Conservation (phyloP, 2,888 invertebrate species). For the Strigamia transsilvanica region DNA sequence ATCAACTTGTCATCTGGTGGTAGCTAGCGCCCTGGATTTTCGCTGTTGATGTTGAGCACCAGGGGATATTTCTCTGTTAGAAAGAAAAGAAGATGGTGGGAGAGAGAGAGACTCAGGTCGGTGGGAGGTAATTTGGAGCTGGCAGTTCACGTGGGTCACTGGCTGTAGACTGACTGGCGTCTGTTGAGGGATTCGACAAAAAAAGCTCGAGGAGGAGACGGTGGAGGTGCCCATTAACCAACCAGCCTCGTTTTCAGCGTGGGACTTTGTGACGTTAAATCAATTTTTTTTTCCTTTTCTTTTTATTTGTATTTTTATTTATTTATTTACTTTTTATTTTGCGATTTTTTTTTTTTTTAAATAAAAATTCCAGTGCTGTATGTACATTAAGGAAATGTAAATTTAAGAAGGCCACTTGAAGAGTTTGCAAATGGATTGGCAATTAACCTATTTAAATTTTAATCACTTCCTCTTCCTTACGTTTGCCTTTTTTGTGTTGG, state of each 20-base stretch:
- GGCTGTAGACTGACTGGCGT: constrained; percentile 51
- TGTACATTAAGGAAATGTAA: constrained; percentile 33
- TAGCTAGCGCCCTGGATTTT: constrained; percentile 43
- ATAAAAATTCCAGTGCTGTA: constrained; percentile 17
- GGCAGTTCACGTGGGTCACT: constrained; percentile 52
- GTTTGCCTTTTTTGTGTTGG: constrained; percentile 28
- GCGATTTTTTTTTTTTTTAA: background rate
- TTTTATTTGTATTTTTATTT: background rate
- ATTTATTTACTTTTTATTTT: too few species aligned
- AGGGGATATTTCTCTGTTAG: constrained; percentile 49
- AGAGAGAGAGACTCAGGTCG: constrained; percentile 50
- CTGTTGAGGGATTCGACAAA: constrained; percentile 41
- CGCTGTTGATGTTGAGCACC: constrained; percentile 47
- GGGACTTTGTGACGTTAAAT: background rate
- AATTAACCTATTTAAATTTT: constrained; percentile 49
- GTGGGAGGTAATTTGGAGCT: constrained; percentile 52
- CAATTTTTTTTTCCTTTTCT: background rate
- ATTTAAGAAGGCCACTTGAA: constrained; percentile 41
- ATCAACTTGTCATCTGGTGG: constrained; percentile 44
- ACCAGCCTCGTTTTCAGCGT: constrained; percentile 14
- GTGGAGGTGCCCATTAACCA: constrained; percentile 32
- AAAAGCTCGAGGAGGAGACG: constrained; percentile 23
- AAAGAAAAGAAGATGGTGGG: constrained; percentile 48
- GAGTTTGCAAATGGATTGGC: constrained; percentile 40
- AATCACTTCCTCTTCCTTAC: constrained; percentile 45